Evolutionary conservation across 1,140 invertebrate genomes (phyloP), one percentile per base, ranked within the genome.

Genomic region (Cardiocondyla obscurior): DNA sequence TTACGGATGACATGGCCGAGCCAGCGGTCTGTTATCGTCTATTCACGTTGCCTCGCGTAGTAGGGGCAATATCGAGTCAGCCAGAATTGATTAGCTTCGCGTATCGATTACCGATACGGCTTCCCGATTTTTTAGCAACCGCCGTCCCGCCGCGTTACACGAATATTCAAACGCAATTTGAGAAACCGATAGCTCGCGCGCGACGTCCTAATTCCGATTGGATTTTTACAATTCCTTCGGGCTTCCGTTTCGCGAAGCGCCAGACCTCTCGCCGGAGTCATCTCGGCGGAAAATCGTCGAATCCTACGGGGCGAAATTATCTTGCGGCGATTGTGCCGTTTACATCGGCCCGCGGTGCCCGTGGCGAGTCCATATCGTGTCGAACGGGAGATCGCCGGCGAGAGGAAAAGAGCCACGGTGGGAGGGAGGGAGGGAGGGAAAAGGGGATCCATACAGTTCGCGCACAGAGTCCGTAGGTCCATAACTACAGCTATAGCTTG

Each of bases 401-500:
- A 19, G 16, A 67, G 62, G n/a, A 12, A 58, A 16, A 33, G 28
- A 30, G 28, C 16, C 14, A 16, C 22, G 22, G 49, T 12, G 10
- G 62, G 67, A 36, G 33, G n/a, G 65, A 65, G 49, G 16, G 76
- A 83, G 51, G 39, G 58, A 86, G 57, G 33, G 16, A 14, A 39
- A 30, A 36, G 25, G 67, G 70, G 72, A 83, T 87, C 64, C 60
- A 64, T 76, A 83, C 57, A 77, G 84, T 84, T 60, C 83, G 81
- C 88, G 81, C 77, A 70, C 76, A 88, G 76, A 85, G 69, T 79
- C 39, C 73, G 79, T 81, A 83, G 81, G 65, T 81, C 89, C 89
- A 88, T 88, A 86, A 88, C 85, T 55, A 79, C 70, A 53, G 79
- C 83, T 89, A 88, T 89, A 90, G 86, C 89, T 88, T 88, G 84